Evolutionary conservation across 2,797 vertebrate species (phyloP), one percentile per base, ranked within the genome.

Genomic region (Tamandua tetradactyla): DNA sequence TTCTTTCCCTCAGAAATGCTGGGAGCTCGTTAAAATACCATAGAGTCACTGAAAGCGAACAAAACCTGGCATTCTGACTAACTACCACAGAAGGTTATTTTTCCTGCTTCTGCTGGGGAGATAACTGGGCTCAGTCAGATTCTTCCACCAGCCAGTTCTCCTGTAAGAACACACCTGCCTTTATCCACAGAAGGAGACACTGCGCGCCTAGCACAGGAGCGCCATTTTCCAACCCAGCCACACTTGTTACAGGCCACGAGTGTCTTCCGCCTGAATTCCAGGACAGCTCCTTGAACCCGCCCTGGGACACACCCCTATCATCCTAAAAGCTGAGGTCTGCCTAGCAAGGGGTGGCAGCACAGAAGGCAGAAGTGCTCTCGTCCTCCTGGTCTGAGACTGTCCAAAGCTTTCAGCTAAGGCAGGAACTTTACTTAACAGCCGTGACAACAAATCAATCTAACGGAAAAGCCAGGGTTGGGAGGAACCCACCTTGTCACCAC

Each of bases 21-120:
- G 23, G 1, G 76, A 95, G 44, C 68, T 97, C 97, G 96, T 96
- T 95, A 64, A 6, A 96, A 97, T 95, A 95, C 80, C 91, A 76
- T 76, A 93, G 93, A 66, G 7, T 94, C 75, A 93, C 68, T 32
- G 37, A 84, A 95, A 96, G n/a, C 14, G 76, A 61, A 22, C 18
- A 59, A 82, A 92, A 64, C 2, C 81, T 13, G 40, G 78, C 94
- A 80, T 86, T 83, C 66, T 83, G 91, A 91, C 93, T 89, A 96
- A 96, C 94, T 94, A 93, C 95, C 72, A 83, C 0, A 0, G 66
- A 94, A 96, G 79, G 25, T 96, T 55, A 61, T 89, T 52, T 96
- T 96, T 92, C 89, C 81, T 76, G 0, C 85, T 95, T 62, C 20
- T 74, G 5, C 52, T 93, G 88, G 78, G 72, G 27, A 96, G 92